Percentiles rank a stretch among this genome's conserved stretches.
Evolutionary conservation across 2,113 vertebrate genomes (phyloP).

Genomic region (Choloepus hoffmanni): DNA sequence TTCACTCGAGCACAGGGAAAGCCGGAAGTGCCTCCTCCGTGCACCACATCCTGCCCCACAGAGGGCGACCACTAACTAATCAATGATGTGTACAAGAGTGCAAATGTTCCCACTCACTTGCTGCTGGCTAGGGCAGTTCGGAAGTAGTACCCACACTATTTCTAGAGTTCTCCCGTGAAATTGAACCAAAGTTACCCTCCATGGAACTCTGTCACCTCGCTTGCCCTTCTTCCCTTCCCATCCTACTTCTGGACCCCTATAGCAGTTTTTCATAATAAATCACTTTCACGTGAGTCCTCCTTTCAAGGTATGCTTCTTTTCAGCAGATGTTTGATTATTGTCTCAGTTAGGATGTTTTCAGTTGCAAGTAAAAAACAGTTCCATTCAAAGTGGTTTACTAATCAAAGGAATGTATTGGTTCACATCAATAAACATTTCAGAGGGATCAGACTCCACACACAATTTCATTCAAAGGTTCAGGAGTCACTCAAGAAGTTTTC

Average conservation of each 20-base stretch:
- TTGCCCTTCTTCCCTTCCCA: background rate
- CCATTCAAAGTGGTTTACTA: conserved; percentile 19
- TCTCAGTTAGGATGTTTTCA: background rate
- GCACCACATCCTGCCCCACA: rapidly evolving
- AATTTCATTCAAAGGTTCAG: conserved; percentile 15
- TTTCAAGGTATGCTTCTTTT: background rate
- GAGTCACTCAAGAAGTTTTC: background rate
- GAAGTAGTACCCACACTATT: background rate
- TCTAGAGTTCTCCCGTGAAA: background rate
- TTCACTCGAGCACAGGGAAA: background rate
- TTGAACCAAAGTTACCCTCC: background rate
- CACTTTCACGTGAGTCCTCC: background rate
- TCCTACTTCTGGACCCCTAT: background rate
- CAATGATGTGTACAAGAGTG: background rate
- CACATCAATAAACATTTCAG: conserved; percentile 51
- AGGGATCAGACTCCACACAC: background rate
- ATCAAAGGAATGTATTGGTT: background rate
- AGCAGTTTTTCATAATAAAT: background rate
- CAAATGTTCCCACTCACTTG: background rate
- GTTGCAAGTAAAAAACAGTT: background rate
- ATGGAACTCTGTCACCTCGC: background rate
- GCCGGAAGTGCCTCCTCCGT: background rate
- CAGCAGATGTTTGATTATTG: conserved; percentile 23
- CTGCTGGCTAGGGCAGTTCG: too few relatives aligned
- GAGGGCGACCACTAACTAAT: too few relatives aligned